Evolutionary conservation across 2,888 invertebrate genomes (phyloP), one percentile per base, ranked within the genome.

Genomic region (Tenodera sinensis): DNA sequence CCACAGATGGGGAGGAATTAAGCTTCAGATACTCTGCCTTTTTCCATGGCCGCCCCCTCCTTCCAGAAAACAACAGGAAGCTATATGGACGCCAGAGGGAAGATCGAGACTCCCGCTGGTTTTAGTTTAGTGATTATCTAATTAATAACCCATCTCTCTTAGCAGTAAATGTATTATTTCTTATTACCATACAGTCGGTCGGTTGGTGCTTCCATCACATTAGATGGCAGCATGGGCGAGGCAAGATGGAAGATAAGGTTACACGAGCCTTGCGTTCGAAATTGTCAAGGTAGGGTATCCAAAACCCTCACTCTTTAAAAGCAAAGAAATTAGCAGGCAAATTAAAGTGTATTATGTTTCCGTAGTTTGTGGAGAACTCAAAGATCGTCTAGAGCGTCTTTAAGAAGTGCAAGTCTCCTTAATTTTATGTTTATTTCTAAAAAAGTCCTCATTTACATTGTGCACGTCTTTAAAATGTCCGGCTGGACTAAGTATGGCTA

Each of bases 141-240:
- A 90, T 90, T 89, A 90, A 89, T 89, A 89, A 89, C 89, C 90
- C 88, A 89, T 89, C 90, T 89, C 89, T 89, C 87, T 88, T 85
- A 87, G 54, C 89, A 89, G 90, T 90, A 90, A 90, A 89, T 90
- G 90, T 89, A 90, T 90, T 90, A 90, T 89, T 90, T 89, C 89
- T 89, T 88, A 89, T 88, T 90, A 90, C 87, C 89, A 90, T 90
- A 86, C n/a, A 87, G 87, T 54, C 81, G 42, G 71, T 86, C 27
- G 54, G 54, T 71, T 71, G 54, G 54, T 71, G 54, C 54, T 25
- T 71, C 54, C 54, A 71, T 71, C 54, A 25, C 54, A 71, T 71
- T 71, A 71, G 54, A 71, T 71, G 20, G 54, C 54, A 71, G 54
- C 54, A 71, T 71, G 54, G 54, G 54, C 54, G 54, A 71, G 54